phyloP scores from a whole-genome alignment of 2,113 vertebrate genomes.

The Aplodontia rufa region DNA sequence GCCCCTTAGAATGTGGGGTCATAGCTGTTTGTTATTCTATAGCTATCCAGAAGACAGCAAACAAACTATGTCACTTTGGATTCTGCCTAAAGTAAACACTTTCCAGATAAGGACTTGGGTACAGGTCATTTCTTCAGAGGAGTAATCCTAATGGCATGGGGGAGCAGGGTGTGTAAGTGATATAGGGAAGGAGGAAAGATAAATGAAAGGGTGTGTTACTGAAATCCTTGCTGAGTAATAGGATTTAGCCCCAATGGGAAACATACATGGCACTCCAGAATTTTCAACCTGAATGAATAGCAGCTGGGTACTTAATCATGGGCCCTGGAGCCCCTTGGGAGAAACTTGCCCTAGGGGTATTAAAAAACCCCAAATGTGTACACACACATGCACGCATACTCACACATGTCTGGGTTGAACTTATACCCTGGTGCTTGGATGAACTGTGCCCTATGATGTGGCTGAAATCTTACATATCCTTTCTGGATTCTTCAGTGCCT shows the following conservation, averaged over 20 bases:
- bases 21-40: fast-evolving
- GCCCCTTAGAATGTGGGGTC: neutral
- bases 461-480: neutral
- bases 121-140: neutral
- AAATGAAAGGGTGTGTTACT: neutral
- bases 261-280: neutral
- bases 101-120: neutral
- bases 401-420: neutral
- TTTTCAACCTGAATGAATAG: neutral
- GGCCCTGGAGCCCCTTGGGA: neutral
- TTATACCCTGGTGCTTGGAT: neutral
- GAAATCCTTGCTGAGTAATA: neutral
- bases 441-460: neutral
- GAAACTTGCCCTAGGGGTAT: neutral
- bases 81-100: neutral
- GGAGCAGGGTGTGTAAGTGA: neutral
- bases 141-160: neutral
- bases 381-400: neutral
- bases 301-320: neutral
- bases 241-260: neutral
- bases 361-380: neutral
- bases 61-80: neutral
- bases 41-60: neutral
- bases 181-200: neutral
- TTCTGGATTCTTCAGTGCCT: neutral